These are phyloP conservation scores for Monomorium pharaonis DNA, from an alignment of 1,140 invertebrate genomes.

Conservation along the genomic window DNA sequence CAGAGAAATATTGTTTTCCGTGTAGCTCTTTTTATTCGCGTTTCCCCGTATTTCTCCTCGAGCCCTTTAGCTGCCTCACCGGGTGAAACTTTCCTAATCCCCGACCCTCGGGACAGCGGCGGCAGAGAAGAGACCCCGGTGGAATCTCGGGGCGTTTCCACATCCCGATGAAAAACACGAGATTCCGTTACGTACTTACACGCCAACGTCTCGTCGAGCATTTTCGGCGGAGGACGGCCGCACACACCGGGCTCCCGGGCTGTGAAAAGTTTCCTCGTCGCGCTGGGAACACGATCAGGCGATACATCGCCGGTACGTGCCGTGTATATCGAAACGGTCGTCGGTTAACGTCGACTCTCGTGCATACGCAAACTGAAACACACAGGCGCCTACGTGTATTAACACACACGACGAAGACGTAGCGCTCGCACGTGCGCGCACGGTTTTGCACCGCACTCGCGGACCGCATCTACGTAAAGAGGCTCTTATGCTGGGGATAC, in stretches of 20 bases:
- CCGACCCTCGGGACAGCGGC: not conserved
- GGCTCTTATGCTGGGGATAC: not conserved
- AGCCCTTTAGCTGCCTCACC: conserved; percentile 12
- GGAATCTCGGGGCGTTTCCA: conserved; percentile 42
- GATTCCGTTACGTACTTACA: conserved; percentile 62
- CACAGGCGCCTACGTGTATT: not conserved
- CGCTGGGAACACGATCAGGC: conserved; percentile 73
- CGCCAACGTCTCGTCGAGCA: conserved; percentile 30
- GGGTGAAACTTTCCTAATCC: conserved; percentile 50
- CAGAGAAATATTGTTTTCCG: not conserved
- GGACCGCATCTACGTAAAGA: conserved; percentile 25
- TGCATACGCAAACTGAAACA: conserved; percentile 61
- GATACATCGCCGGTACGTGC: conserved; percentile 73
- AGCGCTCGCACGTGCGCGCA: conserved; percentile 53
- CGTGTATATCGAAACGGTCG: conserved; percentile 66
- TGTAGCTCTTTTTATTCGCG: conserved; percentile 10
- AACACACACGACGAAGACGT: conserved; percentile 46
- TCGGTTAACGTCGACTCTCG: conserved; percentile 70
- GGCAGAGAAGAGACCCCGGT: not conserved
- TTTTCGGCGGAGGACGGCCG: conserved; percentile 34
- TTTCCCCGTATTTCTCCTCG: conserved; percentile 8
- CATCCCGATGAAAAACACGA: conserved; percentile 52
- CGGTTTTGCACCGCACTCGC: conserved; percentile 36
- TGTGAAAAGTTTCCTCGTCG: conserved; percentile 71
- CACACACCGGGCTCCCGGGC: conserved; percentile 49